Evolutionary conservation across 2,113 vertebrate genomes (phyloP).

Genomic region (Crotalus tigris): DNA sequence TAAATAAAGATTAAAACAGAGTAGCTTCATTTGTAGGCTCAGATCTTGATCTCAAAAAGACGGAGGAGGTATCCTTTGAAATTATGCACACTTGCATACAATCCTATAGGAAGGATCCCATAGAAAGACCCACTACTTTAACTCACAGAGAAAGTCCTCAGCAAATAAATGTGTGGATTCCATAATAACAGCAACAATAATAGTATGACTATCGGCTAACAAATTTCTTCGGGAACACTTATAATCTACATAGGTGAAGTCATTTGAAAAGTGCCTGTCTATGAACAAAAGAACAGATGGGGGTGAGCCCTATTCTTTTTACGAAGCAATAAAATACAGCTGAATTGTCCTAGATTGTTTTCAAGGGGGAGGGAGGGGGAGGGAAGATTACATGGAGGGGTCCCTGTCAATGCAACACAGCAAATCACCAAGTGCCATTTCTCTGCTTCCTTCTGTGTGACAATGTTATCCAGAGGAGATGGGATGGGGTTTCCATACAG

Average conservation of each 20-base stretch:
- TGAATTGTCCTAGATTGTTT: slow-evolving; percentile 29
- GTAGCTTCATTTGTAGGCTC: neutral
- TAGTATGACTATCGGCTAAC: slow-evolving; percentile 42
- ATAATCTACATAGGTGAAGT: slow-evolving; percentile 57
- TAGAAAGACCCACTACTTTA: neutral
- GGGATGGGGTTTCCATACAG: slow-evolving; percentile 28
- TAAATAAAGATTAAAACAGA: neutral
- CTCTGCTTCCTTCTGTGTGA: slow-evolving; percentile 57
- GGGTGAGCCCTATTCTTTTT: slow-evolving; percentile 67
- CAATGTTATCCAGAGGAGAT: slow-evolving; percentile 45
- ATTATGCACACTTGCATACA: neutral
- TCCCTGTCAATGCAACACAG: slow-evolving; percentile 58
- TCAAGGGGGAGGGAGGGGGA: slow-evolving; percentile 1
- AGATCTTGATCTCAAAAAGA: neutral
- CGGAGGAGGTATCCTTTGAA: neutral
- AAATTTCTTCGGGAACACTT: slow-evolving; percentile 27
- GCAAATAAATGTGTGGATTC: neutral
- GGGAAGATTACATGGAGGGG: slow-evolving; percentile 35
- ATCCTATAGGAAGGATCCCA: neutral
- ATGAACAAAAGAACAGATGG: slow-evolving; percentile 60
- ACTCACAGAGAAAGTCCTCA: neutral
- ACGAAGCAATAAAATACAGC: slow-evolving; percentile 72
- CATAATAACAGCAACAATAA: neutral
- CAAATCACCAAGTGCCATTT: slow-evolving; percentile 70
- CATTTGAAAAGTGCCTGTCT: slow-evolving; percentile 76